These are phyloP conservation scores for Zaprionus tsacasi DNA, from an alignment of 1,140 invertebrate genomes.

Conservation along the genomic window DNA sequence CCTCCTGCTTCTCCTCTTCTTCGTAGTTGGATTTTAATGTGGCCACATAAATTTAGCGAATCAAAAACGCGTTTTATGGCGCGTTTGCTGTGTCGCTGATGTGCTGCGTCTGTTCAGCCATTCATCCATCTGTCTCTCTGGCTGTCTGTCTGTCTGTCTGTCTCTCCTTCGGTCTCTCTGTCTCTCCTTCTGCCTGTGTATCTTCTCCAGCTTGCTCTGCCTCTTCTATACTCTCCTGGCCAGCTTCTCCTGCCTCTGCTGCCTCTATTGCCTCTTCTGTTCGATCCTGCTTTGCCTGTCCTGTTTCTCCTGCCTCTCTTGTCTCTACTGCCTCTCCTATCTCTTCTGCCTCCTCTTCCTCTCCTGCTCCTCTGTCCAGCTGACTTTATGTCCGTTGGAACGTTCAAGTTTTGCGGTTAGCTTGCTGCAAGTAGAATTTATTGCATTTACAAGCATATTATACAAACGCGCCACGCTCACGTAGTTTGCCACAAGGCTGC, in stretches of 20 bases:
- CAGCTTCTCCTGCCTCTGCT: background rate
- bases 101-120: conserved; percentile 17
- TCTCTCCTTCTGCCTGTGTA: background rate
- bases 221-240: too few relatives aligned
- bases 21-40: conserved; percentile 61
- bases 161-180: background rate
- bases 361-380: background rate
- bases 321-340: too few relatives aligned
- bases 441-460: conserved; percentile 81
- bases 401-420: conserved; percentile 46
- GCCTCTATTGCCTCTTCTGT: background rate
- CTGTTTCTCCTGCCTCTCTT: background rate
- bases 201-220: background rate
- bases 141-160: background rate
- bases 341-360: too few relatives aligned
- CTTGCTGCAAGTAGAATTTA: conserved; percentile 62
- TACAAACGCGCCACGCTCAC: conserved; percentile 68
- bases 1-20: conserved; percentile 10
- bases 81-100: conserved; percentile 27
- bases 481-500: conserved; percentile 41
- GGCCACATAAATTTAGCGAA: conserved; percentile 79
- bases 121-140: background rate
- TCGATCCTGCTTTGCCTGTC: background rate
- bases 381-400: conserved; percentile 49
- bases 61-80: conserved; percentile 80